phyloP scores from a whole-genome alignment of 2,113 vertebrate species.

The Podarcis raffonei region DNA sequence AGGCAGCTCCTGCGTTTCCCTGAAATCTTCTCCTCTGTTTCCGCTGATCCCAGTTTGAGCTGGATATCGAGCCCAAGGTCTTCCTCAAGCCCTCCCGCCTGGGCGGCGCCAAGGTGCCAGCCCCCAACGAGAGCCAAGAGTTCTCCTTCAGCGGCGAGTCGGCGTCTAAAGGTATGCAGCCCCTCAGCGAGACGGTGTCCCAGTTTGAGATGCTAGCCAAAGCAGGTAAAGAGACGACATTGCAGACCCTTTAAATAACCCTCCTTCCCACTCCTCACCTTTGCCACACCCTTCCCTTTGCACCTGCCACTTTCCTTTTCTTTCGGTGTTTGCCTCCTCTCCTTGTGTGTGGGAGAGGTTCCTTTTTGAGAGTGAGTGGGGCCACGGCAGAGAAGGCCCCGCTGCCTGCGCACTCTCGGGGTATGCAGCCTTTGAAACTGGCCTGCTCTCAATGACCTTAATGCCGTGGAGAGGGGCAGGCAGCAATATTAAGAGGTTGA shows the following conservation, averaged over 20 bases:
- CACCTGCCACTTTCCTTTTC: neutral
- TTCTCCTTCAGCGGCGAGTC: conserved; percentile 87
- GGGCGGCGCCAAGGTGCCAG: conserved; percentile 63
- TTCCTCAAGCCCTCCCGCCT: conserved; percentile 80
- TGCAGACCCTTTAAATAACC: neutral
- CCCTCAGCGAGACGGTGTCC: conserved; percentile 78
- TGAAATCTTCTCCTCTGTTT: neutral
- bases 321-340: neutral
- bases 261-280: neutral
- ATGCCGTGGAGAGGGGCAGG: neutral
- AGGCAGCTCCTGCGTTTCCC: too few species aligned
- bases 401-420: too few species aligned
- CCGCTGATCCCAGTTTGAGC: conserved; percentile 83
- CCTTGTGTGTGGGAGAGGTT: neutral
- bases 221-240: conserved; percentile 75
- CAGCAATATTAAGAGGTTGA: too few species aligned
- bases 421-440: too few species aligned
- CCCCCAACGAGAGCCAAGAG: conserved; percentile 86
- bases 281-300: neutral
- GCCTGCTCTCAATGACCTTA: neutral
- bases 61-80: conserved; percentile 92
- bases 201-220: conserved; percentile 81
- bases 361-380: neutral
- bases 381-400: neutral
- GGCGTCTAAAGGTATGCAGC: conserved; percentile 88